Base-by-base conservation (phyloP, 2,113 vertebrate species). In the Otis tarda region DNA sequence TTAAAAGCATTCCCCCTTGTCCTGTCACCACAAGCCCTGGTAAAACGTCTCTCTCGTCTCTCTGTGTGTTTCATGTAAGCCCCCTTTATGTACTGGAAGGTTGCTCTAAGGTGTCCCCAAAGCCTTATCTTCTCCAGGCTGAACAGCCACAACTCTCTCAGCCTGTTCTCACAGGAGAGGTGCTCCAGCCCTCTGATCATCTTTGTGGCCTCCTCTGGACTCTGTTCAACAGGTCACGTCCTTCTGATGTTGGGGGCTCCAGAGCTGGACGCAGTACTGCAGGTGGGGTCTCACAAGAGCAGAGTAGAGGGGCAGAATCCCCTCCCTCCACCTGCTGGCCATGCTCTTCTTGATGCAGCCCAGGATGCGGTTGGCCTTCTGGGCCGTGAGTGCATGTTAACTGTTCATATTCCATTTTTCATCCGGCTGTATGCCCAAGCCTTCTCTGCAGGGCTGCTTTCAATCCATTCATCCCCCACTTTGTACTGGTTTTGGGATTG, bases 351-450 rank as follows among this genome's bases (percentile, higher is more conserved):
- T 6, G 24, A 45, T 22, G 55, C 17, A 49, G 8, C 28, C 43
- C 13, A 17, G 13, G 8, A 22, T 16, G 23, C 0, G 0, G 3
- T 4, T n/a, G 23, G 30, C 12, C 4, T 14, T 50, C 67, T 28
- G 35, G 28, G 14, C 19, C n/a, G 23, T 4, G 0, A 50, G 23
- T 0, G 0, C 11, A 33, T 2, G 6, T 27, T 33, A 3, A 1
- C 1, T 1, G 21, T 4, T 63, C 20, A 35, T 16, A 12, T 63
- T 13, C 31, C 6, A 0, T 3, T 63, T 73, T 45, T 55, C 25
- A 55, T 24, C 31, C 3, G 0, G 21, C 14, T 9, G 25, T 45
- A 84, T 3, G 20, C 10, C 15, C 14, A 18, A 1, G 4, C 31
- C 47, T 65, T 41, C 53, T 27, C 24, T 7, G 4, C 8, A n/a